Conservation (phyloP, 2,888 invertebrate species). For the Mythimna lalbum region DNA sequence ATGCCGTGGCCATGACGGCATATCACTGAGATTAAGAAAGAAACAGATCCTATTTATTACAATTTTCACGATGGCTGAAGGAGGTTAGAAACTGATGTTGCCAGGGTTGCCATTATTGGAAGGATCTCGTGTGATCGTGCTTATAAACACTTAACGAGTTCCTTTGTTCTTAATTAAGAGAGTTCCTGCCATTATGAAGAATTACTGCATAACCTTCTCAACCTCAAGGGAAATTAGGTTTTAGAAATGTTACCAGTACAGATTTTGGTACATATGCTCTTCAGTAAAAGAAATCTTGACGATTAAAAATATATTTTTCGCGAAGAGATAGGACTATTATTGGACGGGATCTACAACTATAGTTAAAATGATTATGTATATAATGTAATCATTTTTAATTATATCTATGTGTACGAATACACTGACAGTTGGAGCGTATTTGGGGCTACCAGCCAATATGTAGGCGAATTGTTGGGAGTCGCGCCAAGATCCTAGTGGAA, state of each 20-base stretch:
- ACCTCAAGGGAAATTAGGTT: conserved; percentile 17
- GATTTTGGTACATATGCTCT: background rate
- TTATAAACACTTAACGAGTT: conserved; percentile 44
- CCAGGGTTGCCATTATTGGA: conserved; percentile 30
- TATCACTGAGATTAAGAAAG: conserved; percentile 8
- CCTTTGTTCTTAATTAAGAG: conserved; percentile 36
- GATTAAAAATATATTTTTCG: no score
- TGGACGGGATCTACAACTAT: background rate
- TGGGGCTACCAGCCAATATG: conserved; percentile 36
- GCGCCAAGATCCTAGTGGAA: conserved; percentile 48
- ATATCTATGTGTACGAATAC: conserved; percentile 6
- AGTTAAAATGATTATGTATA: background rate
- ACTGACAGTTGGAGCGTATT: conserved; percentile 18
- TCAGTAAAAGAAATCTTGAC: background rate
- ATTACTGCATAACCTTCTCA: conserved; percentile 30
- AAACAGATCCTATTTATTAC: background rate
- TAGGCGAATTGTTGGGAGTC: conserved; percentile 43
- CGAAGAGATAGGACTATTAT: background rate
- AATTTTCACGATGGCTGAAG: conserved; percentile 16
- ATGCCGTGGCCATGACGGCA: conserved; percentile 13
- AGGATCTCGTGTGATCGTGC: conserved; percentile 44
- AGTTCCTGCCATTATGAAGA: conserved; percentile 39
- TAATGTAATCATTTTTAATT: background rate
- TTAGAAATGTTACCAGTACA: conserved; percentile 15
- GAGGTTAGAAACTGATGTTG: conserved; percentile 42